Evolutionary conservation across 2,888 invertebrate species (phyloP), one percentile per base, ranked within the genome.

Genomic region (Encarsia formosa): DNA sequence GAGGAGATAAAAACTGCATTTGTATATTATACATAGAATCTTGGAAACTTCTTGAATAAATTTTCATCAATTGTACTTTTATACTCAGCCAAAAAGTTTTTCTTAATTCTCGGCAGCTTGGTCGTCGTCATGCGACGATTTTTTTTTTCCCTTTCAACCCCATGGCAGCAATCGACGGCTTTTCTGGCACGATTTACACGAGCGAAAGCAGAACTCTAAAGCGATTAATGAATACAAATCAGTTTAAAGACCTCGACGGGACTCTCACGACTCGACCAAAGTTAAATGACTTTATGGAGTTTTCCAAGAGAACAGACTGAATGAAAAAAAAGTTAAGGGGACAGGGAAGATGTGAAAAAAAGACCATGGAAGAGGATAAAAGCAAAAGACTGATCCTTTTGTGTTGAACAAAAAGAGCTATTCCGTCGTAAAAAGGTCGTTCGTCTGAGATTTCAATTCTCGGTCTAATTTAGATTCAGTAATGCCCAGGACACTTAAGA

Each of bases 141-240:
- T 50, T 23, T 42, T 22, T 49, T 4, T 15, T 15, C 8, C 26
- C 23, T 9, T 18, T 29, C 26, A 32, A 22, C n/a, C n/a, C n/a
- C n/a, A n/a, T n/a, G n/a, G n/a, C n/a, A n/a, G n/a, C 26, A 15
- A 44, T 52, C 41, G 49, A 47, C 41, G 26, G 48, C 34, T 40
- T 45, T 52, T 51, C 45, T 49, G 48, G 45, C 45, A 46, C 42
- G 40, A 52, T 52, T 52, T 45, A 45, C 38, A 29, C 41, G n/a
- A 49, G 16, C 41, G 19, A 39, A 48, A 43, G 49, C 49, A 34
- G 29, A 49, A 49, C 44, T 51, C 41, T 44, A 44, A 49, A 41
- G 38, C 49, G 52, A 52, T 55, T 55, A 55, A 55, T 55, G 55
- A 55, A 55, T 55, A 55, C 55, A 52, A 55, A 55, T 55, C 42